Percentiles rank a stretch among this genome's conserved stretches.
These are phyloP conservation scores for Euleptes europaea DNA, from an alignment of 2,113 vertebrate species.

Conservation along the genomic window DNA sequence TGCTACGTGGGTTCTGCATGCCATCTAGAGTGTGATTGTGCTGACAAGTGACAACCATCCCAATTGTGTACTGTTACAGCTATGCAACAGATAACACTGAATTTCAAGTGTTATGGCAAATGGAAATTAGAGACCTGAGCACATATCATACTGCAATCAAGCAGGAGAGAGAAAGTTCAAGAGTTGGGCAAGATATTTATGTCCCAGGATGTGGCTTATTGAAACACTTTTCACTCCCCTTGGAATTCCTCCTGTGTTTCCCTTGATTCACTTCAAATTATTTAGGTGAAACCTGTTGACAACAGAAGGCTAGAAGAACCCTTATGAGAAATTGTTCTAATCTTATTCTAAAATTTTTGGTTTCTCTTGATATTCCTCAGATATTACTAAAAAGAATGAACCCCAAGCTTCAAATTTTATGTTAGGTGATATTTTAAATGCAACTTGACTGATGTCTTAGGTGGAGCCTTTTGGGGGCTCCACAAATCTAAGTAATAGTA, in stretches of 20 bases:
- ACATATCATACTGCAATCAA: not conserved
- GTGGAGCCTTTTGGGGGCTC: not conserved
- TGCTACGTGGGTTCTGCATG: not conserved
- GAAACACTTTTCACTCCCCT: not conserved
- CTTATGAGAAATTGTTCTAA: not conserved
- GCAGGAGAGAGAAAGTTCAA: not conserved
- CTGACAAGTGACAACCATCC: not conserved
- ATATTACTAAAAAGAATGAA: not conserved
- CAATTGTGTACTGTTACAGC: not conserved
- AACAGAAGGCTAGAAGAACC: not conserved
- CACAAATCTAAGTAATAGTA: not conserved
- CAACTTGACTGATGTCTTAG: not conserved
- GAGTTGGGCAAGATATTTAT: not conserved
- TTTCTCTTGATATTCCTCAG: not conserved
- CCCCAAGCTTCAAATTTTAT: not conserved
- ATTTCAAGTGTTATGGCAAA: not conserved
- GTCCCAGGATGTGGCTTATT: not conserved
- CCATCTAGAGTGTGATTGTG: not conserved
- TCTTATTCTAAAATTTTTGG: not conserved
- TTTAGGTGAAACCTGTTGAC: not conserved
- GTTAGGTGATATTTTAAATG: not conserved
- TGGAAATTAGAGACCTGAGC: not conserved
- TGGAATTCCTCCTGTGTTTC: not conserved
- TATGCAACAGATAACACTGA: not conserved
- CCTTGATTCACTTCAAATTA: too few relatives aligned